phyloP scores from a whole-genome alignment of 35 echinoderm and acorn worm species.

The Diadema setosum region DNA sequence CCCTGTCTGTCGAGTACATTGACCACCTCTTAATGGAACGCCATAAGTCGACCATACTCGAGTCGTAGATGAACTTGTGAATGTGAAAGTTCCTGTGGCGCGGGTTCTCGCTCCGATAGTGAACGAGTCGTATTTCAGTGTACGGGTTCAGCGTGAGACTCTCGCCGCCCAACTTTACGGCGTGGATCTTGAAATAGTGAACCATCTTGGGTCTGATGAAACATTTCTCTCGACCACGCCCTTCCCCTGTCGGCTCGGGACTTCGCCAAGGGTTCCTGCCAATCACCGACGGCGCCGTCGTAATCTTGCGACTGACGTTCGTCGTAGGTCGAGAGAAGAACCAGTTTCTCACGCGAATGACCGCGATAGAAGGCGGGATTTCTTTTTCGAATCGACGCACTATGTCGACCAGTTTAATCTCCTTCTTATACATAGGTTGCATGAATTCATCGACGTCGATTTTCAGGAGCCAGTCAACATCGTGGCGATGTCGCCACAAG shows the following conservation, averaged over 20 bases:
- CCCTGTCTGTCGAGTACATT: background rate
- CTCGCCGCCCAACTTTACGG: constrained; percentile 82
- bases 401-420: background rate
- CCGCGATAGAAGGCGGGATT: background rate
- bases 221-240: constrained; percentile 79
- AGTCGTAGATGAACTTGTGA: constrained; percentile 54
- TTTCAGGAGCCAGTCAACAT: constrained; percentile 78
- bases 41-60: constrained; percentile 74
- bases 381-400: background rate
- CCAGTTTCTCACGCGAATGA: constrained; percentile 55
- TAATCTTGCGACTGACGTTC: constrained; percentile 29
- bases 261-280: constrained; percentile 78
- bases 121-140: constrained; percentile 68
- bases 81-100: constrained; percentile 66
- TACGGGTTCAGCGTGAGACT: constrained; percentile 72
- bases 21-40: constrained; percentile 35
- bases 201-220: constrained; percentile 63
- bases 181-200: constrained; percentile 94
- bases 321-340: constrained; percentile 59
- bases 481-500: constrained; percentile 72
- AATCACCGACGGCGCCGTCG: constrained; percentile 41
- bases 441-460: constrained; percentile 93
- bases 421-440: constrained; percentile 69
- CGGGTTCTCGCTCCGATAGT: constrained; percentile 88
- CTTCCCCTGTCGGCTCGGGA: constrained; percentile 56